A percentile compares a stretch with the other conserved stretches of the same genome.
Conservation (phyloP, 2,888 invertebrate species). For the Volucella zonaria region DNA sequence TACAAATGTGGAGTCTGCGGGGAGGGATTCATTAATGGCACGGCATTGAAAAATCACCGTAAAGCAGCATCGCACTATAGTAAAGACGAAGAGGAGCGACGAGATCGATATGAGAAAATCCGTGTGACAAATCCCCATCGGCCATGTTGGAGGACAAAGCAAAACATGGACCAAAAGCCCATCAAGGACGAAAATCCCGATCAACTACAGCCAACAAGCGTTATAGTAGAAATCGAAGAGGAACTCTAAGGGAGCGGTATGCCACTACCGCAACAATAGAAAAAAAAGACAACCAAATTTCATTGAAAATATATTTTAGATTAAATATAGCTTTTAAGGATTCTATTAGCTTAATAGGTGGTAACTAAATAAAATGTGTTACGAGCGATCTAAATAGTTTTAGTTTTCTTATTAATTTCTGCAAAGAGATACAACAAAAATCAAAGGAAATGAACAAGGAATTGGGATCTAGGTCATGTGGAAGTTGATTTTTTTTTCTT, state of each 20-base stretch:
- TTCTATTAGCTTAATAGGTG: slow-evolving; percentile 62
- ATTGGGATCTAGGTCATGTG: slow-evolving; percentile 19
- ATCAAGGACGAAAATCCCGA: slow-evolving; percentile 13
- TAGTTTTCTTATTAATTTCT: slow-evolving; percentile 44
- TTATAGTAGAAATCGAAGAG: slow-evolving; percentile 15
- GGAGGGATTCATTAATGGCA: slow-evolving; percentile 87
- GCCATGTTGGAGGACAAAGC: slow-evolving; percentile 59
- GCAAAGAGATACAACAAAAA: slow-evolving; percentile 47
- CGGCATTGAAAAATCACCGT: slow-evolving; percentile 86
- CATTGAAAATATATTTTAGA: slow-evolving; percentile 68
- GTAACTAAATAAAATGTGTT: slow-evolving; percentile 55
- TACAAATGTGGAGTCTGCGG: slow-evolving; percentile 87
- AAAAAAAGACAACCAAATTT: slow-evolving; percentile 54
- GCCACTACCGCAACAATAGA: slow-evolving; percentile 4
- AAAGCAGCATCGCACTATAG: slow-evolving; percentile 85
- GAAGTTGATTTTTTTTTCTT: slow-evolving; percentile 23
- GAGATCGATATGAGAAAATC: slow-evolving; percentile 79
- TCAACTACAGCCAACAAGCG: background rate
- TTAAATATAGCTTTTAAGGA: slow-evolving; percentile 52
- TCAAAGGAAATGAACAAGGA: slow-evolving; percentile 7
- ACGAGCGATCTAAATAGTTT: slow-evolving; percentile 30
- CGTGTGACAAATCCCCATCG: slow-evolving; percentile 76
- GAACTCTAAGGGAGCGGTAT: slow-evolving; percentile 1
- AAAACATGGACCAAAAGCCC: too few relatives aligned
- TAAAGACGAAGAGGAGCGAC: slow-evolving; percentile 68